Base-by-base conservation (phyloP, 1,140 invertebrate genomes). In the Streblospio benedicti region DNA sequence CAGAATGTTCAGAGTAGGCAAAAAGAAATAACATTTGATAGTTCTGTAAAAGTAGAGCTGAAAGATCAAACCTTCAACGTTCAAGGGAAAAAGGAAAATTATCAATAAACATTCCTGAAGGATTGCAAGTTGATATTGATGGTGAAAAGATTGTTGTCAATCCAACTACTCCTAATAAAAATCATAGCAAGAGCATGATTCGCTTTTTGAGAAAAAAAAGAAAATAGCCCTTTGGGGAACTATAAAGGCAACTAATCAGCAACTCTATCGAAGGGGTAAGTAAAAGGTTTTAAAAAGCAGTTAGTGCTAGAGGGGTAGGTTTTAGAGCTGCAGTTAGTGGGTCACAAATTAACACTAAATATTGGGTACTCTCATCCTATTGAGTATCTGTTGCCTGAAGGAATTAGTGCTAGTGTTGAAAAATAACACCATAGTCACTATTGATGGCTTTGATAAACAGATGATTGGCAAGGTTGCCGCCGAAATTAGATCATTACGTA, bases 401-500 rank as follows among this genome's bases (percentile, higher is more conserved):
- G 45, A 23, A 58, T 58, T 55, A 58, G 30, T 27, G 49, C 54
- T 33, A 33, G 16, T 4, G 30, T 25, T 16, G 18, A 33, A 55
- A 28, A 1, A 23, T 23, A 54, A 30, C 28, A 43, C 20, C n/a
- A 58, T n/a, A 58, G 44, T 58, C 1, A 25, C 30, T 23, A 23
- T 58, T 16, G 25, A 58, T 23, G 45, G 57, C 18, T 45, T 35
- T 20, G 58, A 60, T 50, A 67, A 67, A 30, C 65, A 67, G 41
- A 2, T 45, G 14, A 14, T 67, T 38, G 65, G 65, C 20, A 50
- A 67, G 33, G 50, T 67, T 28, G 65, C 65, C 4, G 65, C 65
- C 35, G 32, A 64, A 54, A 41, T 67, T 18, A 45, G 65, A 31
- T 32, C 49, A 6, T 55, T 53, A 27, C 45, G 65, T 2, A 16